Percentiles rank a stretch among this genome's conserved stretches.
These are phyloP conservation scores for Macrosteles quadrilineatus DNA, from an alignment of 1,140 invertebrate species.

Conservation along the genomic window DNA sequence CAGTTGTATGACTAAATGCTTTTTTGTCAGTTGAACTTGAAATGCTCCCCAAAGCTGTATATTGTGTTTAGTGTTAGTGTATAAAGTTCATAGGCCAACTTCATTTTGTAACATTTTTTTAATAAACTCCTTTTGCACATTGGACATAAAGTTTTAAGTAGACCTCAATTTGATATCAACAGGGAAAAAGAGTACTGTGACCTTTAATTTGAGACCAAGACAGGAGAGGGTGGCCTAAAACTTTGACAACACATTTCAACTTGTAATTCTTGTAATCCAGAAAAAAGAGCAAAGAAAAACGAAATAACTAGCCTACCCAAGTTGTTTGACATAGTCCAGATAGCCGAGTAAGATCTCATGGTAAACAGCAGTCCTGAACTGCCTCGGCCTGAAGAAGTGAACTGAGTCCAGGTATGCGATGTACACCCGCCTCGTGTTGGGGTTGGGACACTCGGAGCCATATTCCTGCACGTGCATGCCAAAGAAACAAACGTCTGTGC, in stretches of 20 bases:
- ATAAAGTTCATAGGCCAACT: too few species aligned
- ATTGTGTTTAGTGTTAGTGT: too few species aligned
- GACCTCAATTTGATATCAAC: too few species aligned
- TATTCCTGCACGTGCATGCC: slow-evolving; percentile 99
- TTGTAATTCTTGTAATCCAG: not conserved
- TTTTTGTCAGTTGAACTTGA: too few species aligned
- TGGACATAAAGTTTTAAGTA: too few species aligned
- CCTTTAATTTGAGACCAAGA: too few species aligned
- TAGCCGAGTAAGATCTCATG: slow-evolving; percentile 99
- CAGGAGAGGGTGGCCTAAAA: not conserved
- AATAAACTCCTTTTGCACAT: too few species aligned
- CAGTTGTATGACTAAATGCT: too few species aligned
- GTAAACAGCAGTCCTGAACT: slow-evolving; percentile 97
- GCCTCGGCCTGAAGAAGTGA: slow-evolving; percentile 97
- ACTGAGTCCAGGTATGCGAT: slow-evolving; percentile 99
- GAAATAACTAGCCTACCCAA: slow-evolving; percentile 73
- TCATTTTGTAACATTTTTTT: too few species aligned
- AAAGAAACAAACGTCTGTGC: slow-evolving; percentile 98
- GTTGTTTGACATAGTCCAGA: slow-evolving; percentile 97
- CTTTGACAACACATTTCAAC: not conserved
- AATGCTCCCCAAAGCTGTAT: too few species aligned
- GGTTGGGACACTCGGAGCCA: slow-evolving; percentile 91
- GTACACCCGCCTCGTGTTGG: slow-evolving; percentile 97
- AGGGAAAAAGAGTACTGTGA: too few species aligned
- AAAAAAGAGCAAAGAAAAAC: slow-evolving; percentile 26